A percentile compares a stretch with the other conserved stretches of the same genome.
Evolutionary conservation across 2,113 vertebrate species (phyloP).

Genomic region (Heloderma charlesbogerti): DNA sequence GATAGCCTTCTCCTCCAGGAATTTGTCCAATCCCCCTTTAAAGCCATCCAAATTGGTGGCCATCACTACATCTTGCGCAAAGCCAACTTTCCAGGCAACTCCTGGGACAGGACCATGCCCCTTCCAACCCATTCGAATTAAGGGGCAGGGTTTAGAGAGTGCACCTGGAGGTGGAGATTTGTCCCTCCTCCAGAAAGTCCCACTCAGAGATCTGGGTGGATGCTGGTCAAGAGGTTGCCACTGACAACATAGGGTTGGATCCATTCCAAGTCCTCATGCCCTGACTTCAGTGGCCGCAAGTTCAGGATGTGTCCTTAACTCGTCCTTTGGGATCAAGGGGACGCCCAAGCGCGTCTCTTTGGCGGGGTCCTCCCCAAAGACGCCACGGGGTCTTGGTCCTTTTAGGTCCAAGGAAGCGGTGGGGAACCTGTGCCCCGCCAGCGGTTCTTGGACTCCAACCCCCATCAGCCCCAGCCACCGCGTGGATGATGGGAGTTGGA

Average conservation of each 20-base stretch:
- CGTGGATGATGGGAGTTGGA: too few species aligned
- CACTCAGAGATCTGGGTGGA: neutral
- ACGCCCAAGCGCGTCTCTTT: neutral
- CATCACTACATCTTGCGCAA: too few species aligned
- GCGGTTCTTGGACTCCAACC: neutral
- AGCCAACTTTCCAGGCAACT: neutral
- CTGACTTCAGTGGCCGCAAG: neutral
- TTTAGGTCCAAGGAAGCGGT: too few species aligned
- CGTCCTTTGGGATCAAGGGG: neutral
- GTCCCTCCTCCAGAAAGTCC: fast-evolving
- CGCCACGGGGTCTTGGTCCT: neutral
- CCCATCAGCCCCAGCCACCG: too few species aligned
- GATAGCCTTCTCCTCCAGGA: too few species aligned
- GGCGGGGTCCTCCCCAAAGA: neutral
- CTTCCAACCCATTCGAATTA: neutral
- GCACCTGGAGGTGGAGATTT: too few species aligned
- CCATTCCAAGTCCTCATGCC: neutral
- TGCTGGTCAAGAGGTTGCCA: neutral
- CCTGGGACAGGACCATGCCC: neutral
- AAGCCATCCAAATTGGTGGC: too few species aligned
- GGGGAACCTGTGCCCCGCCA: too few species aligned
- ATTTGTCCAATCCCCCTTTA: too few species aligned
- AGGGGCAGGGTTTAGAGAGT: neutral
- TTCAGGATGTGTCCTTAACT: neutral
- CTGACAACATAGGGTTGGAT: neutral